Evolutionary conservation across 92 coral and sea anemone genomes (phyloP).

Genomic region (Chrysogorgia sp.): DNA sequence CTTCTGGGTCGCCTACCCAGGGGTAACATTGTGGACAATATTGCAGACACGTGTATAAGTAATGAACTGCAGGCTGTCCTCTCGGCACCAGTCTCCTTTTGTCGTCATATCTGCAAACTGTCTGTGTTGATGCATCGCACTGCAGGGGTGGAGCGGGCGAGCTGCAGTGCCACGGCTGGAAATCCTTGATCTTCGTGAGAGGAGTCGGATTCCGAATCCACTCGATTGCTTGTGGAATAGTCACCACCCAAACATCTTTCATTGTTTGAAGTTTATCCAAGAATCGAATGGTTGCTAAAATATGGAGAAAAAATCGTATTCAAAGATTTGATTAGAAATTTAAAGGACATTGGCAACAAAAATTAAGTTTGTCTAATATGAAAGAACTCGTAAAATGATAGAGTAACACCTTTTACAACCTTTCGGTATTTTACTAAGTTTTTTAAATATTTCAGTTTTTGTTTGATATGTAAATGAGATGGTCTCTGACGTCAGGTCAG

Average conservation of each 20-base stretch:
- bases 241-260: conserved; percentile 82
- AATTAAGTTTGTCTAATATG: too few relatives aligned
- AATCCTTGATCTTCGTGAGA: conserved; percentile 72
- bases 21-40: conserved; percentile 63
- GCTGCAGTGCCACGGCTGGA: conserved; percentile 88
- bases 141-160: conserved; percentile 85
- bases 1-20: conserved; percentile 60
- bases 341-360: too few relatives aligned
- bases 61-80: conserved; percentile 61
- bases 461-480: too few relatives aligned
- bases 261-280: conserved; percentile 56
- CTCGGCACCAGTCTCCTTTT: conserved; percentile 63
- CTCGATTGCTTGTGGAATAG: conserved; percentile 76
- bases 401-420: too few relatives aligned
- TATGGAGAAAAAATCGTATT: too few relatives aligned
- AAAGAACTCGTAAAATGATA: too few relatives aligned
- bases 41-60: conserved; percentile 68
- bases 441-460: too few relatives aligned
- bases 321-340: not conserved
- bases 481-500: too few relatives aligned
- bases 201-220: conserved; percentile 89
- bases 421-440: not conserved
- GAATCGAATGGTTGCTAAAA: conserved; percentile 68
- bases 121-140: conserved; percentile 62
- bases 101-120: conserved; percentile 45